Conservation (phyloP, 2,113 vertebrate genomes). For the Balaeniceps rex region DNA sequence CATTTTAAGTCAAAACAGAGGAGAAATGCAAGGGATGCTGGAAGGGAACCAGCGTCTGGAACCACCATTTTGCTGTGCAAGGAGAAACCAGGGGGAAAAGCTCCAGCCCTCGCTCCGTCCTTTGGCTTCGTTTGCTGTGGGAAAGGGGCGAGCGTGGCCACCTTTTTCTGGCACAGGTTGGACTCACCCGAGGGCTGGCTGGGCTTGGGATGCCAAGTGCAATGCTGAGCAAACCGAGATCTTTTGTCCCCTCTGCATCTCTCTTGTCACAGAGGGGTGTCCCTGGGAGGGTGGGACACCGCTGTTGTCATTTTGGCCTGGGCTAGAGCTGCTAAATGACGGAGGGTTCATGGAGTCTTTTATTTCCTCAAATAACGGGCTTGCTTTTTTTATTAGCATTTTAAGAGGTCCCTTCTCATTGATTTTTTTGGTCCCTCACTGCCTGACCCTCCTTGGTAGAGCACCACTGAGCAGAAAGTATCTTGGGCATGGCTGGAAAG, state of each 20-base stretch:
- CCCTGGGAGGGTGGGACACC: neutral
- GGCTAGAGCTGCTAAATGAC: neutral
- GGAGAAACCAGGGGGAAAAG: neutral
- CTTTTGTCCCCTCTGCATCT: neutral
- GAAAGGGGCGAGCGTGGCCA: accelerated
- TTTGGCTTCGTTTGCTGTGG: neutral
- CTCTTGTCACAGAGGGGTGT: neutral
- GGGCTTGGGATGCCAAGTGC: neutral
- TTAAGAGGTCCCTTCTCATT: neutral
- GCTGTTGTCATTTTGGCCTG: neutral
- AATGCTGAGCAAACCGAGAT: accelerated
- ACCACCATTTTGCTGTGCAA: neutral
- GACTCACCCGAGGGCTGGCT: neutral
- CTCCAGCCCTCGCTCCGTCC: neutral
- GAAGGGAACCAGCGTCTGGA: neutral
- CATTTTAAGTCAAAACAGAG: neutral
- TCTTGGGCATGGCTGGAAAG: neutral
- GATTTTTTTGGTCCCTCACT: neutral
- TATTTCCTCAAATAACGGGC: too few relatives aligned
- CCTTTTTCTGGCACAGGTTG: neutral
- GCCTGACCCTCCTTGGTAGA: neutral
- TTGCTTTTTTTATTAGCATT: neutral
- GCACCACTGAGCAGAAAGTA: neutral
- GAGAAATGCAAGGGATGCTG: neutral
- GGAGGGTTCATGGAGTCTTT: neutral